Conservation (phyloP, 2,113 vertebrate genomes). For the Thinocorus orbignyianus region DNA sequence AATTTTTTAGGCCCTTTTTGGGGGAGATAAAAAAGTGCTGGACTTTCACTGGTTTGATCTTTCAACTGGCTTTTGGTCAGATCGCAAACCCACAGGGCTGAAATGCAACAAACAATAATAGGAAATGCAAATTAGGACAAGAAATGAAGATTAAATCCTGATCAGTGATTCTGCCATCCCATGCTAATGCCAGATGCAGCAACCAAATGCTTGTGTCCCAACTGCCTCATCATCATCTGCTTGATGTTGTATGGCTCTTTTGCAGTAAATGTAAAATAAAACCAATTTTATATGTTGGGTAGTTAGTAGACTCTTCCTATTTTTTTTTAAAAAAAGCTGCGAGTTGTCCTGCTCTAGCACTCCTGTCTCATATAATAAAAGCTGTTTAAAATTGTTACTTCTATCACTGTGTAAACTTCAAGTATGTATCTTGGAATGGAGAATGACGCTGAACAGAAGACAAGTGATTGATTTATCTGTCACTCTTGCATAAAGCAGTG, state of each 20-base stretch:
- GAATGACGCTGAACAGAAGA: neutral
- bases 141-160: slow-evolving; percentile 27
- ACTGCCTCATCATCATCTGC: slow-evolving; percentile 19
- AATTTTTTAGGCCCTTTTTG: neutral
- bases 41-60: neutral
- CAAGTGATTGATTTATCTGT: neutral
- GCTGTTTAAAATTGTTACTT: neutral
- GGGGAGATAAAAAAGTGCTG: neutral
- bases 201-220: slow-evolving; percentile 32
- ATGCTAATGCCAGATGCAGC: slow-evolving; percentile 28
- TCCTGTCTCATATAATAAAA: neutral
- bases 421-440: neutral
- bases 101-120: neutral
- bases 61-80: neutral
- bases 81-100: neutral
- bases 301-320: neutral
- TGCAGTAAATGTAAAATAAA: neutral
- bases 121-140: slow-evolving; percentile 16
- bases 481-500: neutral
- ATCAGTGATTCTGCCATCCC: slow-evolving; percentile 1
- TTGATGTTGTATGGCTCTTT: neutral
- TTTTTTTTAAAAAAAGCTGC: neutral
- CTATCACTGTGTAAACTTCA: neutral
- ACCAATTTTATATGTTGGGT: neutral
- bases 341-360: neutral